These are phyloP conservation scores for Sphyrna mokarran DNA, from an alignment of 2,113 vertebrate species.

Conservation along the genomic window DNA sequence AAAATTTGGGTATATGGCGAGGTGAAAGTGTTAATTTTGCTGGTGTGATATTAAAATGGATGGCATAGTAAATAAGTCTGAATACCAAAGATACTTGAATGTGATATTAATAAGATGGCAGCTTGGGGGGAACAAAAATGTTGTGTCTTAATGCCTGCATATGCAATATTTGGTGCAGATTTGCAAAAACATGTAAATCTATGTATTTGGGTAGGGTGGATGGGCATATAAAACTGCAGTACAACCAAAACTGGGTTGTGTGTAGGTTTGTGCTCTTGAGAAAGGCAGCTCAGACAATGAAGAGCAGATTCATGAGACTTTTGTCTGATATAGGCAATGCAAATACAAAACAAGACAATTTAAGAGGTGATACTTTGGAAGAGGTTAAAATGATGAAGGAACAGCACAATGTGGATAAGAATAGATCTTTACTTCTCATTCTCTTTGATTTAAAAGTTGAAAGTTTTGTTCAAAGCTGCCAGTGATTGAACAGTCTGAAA, in stretches of 20 bases:
- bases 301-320: not conserved
- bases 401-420: not conserved
- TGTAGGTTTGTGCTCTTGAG: not conserved
- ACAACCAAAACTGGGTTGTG: not conserved
- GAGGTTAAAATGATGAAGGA: not conserved
- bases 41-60: not conserved
- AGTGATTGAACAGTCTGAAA: not conserved
- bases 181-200: not conserved
- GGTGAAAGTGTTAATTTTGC: not conserved
- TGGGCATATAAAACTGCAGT: not conserved
- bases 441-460: not conserved
- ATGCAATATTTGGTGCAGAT: not conserved
- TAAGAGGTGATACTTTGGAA: not conserved
- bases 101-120: not conserved
- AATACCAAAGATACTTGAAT: not conserved
- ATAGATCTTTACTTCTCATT: not conserved
- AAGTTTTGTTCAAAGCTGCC: not conserved
- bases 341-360: not conserved
- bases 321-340: not conserved
- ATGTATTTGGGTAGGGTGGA: not conserved
- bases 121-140: not conserved
- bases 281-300: not conserved
- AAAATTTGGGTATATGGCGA: not conserved
- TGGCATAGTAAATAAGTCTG: not conserved
- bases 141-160: not conserved